These are phyloP conservation scores for Scaptomyza montana DNA, from an alignment of 1,140 invertebrate genomes.

Conservation along the genomic window DNA sequence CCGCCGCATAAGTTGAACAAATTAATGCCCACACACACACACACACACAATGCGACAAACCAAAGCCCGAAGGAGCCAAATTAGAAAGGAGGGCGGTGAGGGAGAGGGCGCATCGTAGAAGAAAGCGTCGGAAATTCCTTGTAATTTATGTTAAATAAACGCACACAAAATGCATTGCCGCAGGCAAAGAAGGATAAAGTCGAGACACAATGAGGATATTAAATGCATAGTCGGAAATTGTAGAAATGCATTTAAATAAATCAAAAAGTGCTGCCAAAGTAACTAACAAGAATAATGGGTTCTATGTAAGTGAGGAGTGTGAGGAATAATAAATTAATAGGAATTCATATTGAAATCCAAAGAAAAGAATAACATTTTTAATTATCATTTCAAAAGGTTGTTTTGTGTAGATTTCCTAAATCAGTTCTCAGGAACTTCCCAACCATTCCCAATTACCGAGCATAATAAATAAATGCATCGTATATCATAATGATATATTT, in stretches of 20 bases:
- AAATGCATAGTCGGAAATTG: slow-evolving; percentile 1
- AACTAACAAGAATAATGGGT: too few species aligned
- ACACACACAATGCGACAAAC: slow-evolving; percentile 63
- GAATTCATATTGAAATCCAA: too few species aligned
- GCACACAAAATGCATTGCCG: too few species aligned
- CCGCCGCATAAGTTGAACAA: slow-evolving; percentile 72
- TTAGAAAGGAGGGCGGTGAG: slow-evolving; percentile 44
- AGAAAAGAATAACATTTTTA: too few species aligned
- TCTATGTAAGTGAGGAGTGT: too few species aligned
- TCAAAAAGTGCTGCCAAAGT: slow-evolving; percentile 4
- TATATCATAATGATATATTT: not conserved
- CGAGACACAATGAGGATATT: slow-evolving; percentile 17
- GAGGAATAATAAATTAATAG: too few species aligned
- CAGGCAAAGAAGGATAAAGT: not conserved
- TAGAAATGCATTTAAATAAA: slow-evolving; percentile 9
- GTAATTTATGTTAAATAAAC: slow-evolving; percentile 45
- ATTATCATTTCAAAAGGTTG: too few species aligned
- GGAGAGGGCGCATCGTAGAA: slow-evolving; percentile 10
- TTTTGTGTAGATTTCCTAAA: too few species aligned
- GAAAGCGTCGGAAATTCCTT: slow-evolving; percentile 20
- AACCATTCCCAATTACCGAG: too few species aligned
- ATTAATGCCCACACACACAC: too few species aligned
- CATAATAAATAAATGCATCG: too few species aligned
- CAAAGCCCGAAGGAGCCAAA: slow-evolving; percentile 52
- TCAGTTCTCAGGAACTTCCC: too few species aligned